Evolutionary conservation across 1,140 invertebrate genomes (phyloP), one percentile per base, ranked within the genome.

Genomic region (Cydia splendana): DNA sequence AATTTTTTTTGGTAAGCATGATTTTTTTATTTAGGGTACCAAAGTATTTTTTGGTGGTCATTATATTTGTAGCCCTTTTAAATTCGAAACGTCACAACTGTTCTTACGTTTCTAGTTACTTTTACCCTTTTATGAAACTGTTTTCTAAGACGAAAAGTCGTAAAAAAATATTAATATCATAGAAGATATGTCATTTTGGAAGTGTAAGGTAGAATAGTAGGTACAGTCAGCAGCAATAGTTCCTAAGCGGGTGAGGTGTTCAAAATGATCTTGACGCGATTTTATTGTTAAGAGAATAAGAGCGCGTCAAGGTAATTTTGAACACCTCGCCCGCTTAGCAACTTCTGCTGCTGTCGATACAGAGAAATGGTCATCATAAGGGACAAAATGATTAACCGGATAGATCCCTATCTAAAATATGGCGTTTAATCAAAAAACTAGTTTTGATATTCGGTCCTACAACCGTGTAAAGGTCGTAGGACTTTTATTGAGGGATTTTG

Each of bases 321-420:
- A 24, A 24, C 24, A 24, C 24, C 2, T 1, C 24, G 24, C 24
- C 24, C 24, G 24, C 24, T 24, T 24, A 24, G 24, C 24, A 24
- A 24, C 24, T 24, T 24, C 24, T 24, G 24, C 24, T 24, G 24
- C 24, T 24, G 24, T 1, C 24, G 0, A 2, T 24, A 62, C 18
- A 62, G 9, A 62, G 57, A 62, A 20, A 24, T 62, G 57, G 18
- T 12, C 53, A n/a, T 62, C 20, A 24, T 24, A 62, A 62, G 57
- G 57, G 57, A 62, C 57, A 24, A 62, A 24, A 62, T 62, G 18
- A 62, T 62, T 24, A 62, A 62, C 57, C 57, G 6, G 51, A 57
- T 57, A 57, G 53, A 62, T 62, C 20, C n/a, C 20, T 62, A 62
- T 62, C 57, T 20, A 24, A 24, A 10, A 24, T 24, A 62, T 62